Base-by-base conservation (phyloP, 2,888 invertebrate genomes). In the Hetaerina titia region DNA sequence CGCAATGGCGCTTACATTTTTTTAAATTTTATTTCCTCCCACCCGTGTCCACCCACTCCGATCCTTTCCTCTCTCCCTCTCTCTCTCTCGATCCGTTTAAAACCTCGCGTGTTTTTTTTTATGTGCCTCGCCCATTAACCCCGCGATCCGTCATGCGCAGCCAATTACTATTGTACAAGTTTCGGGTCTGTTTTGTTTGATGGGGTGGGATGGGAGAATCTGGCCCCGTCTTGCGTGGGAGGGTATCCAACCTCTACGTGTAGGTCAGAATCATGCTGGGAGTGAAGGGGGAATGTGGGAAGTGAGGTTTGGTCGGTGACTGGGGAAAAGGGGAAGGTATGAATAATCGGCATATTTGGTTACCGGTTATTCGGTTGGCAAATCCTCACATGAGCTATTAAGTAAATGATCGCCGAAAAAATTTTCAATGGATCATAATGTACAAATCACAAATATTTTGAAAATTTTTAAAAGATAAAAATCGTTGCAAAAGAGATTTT, bases 91-190 rank as follows among this genome's bases (percentile, higher is more conserved):
- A 74, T 25, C 74, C 74, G 19, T 74, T 74, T 25, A 25, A 25
- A 25, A 74, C 0, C 8, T 74, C 19, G n/a, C 74, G 25, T 8
- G 9, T 74, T 25, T 74, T 74, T 74, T 74, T 74, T n/a, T 11
- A 9, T 74, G n/a, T 22, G 19, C 69, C 64, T 64, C 69, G 31
- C 69, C 92, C 64, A 64, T 92, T 92, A 64, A 92, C 92, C 92
- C 25, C 92, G 64, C 92, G 92, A 92, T 92, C 92, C 69, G 92
- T 92, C 92, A 92, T 92, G 92, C 92, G 56, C 69, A n/a, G 19
- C 69, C 69, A 63, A 90, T 90, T 90, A 63, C 45, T 19, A 45
- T 31, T 22, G 45, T 57, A 19, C 89, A 56, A 64, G 90, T 15
- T 90, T 64, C 64, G 90, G 64, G 19, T 13, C 45, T n/a, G 45